Conservation (phyloP, 2,888 invertebrate genomes). For the Formica aserva region DNA sequence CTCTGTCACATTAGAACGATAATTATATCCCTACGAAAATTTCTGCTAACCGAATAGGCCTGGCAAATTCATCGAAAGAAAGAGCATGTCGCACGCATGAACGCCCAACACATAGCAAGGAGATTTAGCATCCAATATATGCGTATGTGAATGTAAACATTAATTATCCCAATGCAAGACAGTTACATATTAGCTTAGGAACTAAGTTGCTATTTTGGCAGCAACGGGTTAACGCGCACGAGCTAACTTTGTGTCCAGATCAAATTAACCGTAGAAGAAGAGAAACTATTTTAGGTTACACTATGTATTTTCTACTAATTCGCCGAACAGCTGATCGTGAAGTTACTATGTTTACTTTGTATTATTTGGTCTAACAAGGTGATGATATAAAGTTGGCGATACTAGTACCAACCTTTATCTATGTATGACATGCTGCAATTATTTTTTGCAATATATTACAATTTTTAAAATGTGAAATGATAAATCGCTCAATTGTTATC, state of each 20-base stretch:
- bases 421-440: conserved; percentile 10
- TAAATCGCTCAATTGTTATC: conserved; percentile 6
- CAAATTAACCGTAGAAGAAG: conserved; percentile 60
- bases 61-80: conserved; percentile 54
- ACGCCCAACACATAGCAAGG: conserved; percentile 38
- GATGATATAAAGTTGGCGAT: conserved; percentile 40
- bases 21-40: conserved; percentile 47
- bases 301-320: conserved; percentile 54
- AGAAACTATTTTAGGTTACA: conserved; percentile 57
- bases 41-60: conserved; percentile 34
- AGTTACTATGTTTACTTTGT: conserved; percentile 40
- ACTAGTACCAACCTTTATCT: background rate
- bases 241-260: conserved; percentile 59
- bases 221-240: conserved; percentile 56
- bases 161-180: conserved; percentile 62
- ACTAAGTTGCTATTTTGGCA: conserved; percentile 73
- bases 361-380: conserved; percentile 50
- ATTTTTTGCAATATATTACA: background rate
- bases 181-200: conserved; percentile 67
- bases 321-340: conserved; percentile 39
- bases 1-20: conserved; percentile 28
- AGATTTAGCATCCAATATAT: conserved; percentile 52
- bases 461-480: background rate
- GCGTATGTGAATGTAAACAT: conserved; percentile 60
- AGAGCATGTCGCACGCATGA: conserved; percentile 46